Evolutionary conservation across 2,888 invertebrate species (phyloP).

Genomic region (Empis stercorea): DNA sequence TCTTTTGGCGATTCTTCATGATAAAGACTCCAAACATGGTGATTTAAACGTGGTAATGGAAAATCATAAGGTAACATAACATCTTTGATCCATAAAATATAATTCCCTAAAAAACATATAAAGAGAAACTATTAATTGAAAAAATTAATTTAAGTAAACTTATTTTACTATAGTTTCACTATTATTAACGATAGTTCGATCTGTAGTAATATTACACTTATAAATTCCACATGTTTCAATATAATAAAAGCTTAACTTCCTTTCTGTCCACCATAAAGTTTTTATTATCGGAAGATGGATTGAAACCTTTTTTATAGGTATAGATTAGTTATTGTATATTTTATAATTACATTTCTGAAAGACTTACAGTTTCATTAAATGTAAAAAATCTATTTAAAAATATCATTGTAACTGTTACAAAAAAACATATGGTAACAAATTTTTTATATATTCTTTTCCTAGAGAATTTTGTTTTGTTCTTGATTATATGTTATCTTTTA

Average conservation of each 20-base stretch:
- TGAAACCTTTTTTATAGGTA: no score
- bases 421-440: no score
- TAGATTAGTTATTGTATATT: no score
- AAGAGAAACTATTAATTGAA: background rate
- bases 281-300: background rate
- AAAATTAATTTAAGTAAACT: background rate
- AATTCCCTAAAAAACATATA: slow-evolving; percentile 40
- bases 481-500: no score
- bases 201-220: slow-evolving; percentile 18
- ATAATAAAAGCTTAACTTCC: slow-evolving; percentile 6
- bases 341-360: no score
- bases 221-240: slow-evolving; percentile 16
- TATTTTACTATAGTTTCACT: slow-evolving; percentile 5
- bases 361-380: background rate
- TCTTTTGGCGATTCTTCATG: slow-evolving; percentile 86
- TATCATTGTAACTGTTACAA: no score
- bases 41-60: slow-evolving; percentile 48
- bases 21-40: slow-evolving; percentile 58
- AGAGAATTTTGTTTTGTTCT: background rate
- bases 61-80: slow-evolving; percentile 47
- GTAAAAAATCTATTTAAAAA: background rate
- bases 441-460: background rate
- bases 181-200: slow-evolving; percentile 12
- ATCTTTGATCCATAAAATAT: slow-evolving; percentile 67
- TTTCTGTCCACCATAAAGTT: slow-evolving; percentile 12